Base-by-base conservation (phyloP, 2,797 vertebrate species). In the Carapus acus region DNA sequence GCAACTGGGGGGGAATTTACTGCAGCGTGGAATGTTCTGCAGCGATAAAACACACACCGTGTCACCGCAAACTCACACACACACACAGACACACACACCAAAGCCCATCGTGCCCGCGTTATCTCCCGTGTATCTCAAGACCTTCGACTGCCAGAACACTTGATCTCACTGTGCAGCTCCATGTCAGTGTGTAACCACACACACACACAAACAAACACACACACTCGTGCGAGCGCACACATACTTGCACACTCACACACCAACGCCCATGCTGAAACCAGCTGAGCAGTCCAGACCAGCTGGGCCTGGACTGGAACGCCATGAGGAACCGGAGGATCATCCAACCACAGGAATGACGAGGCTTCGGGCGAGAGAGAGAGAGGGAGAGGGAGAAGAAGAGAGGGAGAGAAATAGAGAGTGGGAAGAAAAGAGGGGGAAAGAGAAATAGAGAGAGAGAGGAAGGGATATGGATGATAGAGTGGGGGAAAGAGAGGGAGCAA, bases 191-290 rank as follows among this genome's bases (percentile, higher is more conserved):
- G 24, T 27, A 27, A 27, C 24, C 24, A 5, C 24, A 4, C 4
- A 27, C 24, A 27, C 24, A 27, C 24, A 27, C 24, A 27, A 4
- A 27, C 24, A 27, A 4, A 27, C 9, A n/a, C n/a, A n/a, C 24
- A 27, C 24, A 5, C 9, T 27, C 5, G 24, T 27, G 24, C 64
- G 83, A 78, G 85, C 80, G 64, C 82, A 83, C 73, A 69, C 40
- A 50, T 21, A 2, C 48, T 38, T 65, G 61, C 59, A 19, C 60
- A n/a, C n/a, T n/a, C n/a, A n/a, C n/a, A n/a, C n/a, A n/a, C n/a
- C n/a, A n/a, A n/a, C n/a, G n/a, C n/a, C n/a, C n/a, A n/a, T n/a
- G n/a, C n/a, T n/a, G 61, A 61, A 85, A 84, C 74, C 64, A 69
- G 75, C 56, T 57, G 40, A 77, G 72, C 62, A 39, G 70, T 33